Base-by-base conservation (phyloP, 2,797 vertebrate species). In the Protonibea diacanthus region DNA sequence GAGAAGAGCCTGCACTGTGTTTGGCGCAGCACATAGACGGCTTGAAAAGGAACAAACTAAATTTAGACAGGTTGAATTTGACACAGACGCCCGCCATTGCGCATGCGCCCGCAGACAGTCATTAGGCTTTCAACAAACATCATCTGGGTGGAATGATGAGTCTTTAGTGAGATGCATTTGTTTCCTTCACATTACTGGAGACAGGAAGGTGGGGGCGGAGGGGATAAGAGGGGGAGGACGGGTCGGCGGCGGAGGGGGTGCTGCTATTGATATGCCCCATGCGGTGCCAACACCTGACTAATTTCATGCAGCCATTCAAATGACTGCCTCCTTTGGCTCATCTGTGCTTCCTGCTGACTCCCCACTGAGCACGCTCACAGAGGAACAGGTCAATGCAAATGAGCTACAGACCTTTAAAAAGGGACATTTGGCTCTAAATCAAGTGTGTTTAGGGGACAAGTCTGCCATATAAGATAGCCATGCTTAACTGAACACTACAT, bases 261-360 rank as follows among this genome's bases (percentile, higher is more conserved):
- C 15, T 57, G 83, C 74, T 86, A 87, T 92, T 91, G 91, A 92
- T 89, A 88, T 89, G 83, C 91, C 87, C 83, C 93, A 91, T 84
- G 83, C 88, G 13, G 92, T 20, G 89, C 88, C 76, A 88, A 93
- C 93, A 94, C 92, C 92, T 92, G 91, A 93, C 91, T 93, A 88
- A 93, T 93, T 93, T 89, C 83, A 86, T 85, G 83, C 86, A 91
- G 85, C 80, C 84, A 83, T 92, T 92, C 83, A 90, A 90, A 92
- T 67, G 81, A 74, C 88, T 82, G 74, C 81, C 81, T 89, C 83
- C 68, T 83, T 88, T 88, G 74, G 92, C 87, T 90, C 83, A 48
- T 90, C 80, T 81, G 82, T 61, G 83, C 90, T 91, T 91, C 85
- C 81, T 93, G 85, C 77, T 18, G 81, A 59, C 83, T 67, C 87